Conservation (phyloP, 2,113 vertebrate species). For the Poeciliopsis occidentalis region DNA sequence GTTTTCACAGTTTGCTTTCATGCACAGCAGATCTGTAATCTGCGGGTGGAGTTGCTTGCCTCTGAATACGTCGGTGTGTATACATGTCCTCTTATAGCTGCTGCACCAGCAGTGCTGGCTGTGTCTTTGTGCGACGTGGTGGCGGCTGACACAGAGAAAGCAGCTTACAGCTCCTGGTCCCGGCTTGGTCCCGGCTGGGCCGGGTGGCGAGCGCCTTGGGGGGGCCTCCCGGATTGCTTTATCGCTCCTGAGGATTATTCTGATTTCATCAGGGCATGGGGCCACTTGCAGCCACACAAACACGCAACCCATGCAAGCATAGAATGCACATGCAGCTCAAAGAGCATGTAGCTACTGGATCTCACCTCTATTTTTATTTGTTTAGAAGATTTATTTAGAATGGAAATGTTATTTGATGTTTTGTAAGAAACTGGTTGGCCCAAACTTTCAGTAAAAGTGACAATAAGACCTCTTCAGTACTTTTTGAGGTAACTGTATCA, state of each 20-base stretch:
- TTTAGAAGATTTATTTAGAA: not conserved
- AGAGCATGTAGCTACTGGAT: slow-evolving; percentile 9
- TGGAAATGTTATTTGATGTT: not conserved
- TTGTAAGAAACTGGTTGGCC: not conserved
- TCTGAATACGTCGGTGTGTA: not conserved
- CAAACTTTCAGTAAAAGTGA: too few species aligned
- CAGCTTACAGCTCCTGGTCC: slow-evolving; percentile 71
- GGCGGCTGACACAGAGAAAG: slow-evolving; percentile 76
- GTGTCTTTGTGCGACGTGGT: slow-evolving; percentile 65
- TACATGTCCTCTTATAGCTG: not conserved
- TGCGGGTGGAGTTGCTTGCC: not conserved
- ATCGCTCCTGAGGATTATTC: slow-evolving; percentile 66
- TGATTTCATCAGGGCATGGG: slow-evolving; percentile 56
- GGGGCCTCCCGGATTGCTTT: slow-evolving; percentile 73
- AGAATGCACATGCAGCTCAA: slow-evolving; percentile 27
- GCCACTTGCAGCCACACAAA: slow-evolving; percentile 37
- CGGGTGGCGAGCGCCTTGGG: slow-evolving; percentile 50
- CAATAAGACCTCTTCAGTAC: too few species aligned
- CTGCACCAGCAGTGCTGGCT: slow-evolving; percentile 32
- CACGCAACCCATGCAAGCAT: slow-evolving; percentile 21
- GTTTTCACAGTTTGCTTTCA: not conserved
- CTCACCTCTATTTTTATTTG: not conserved
- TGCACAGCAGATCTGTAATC: not conserved
- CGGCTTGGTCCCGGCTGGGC: slow-evolving; percentile 54
- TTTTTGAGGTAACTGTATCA: too few species aligned